These are phyloP conservation scores for Scaptomyza polygonia DNA, from an alignment of 2,888 invertebrate genomes.

Conservation along the genomic window DNA sequence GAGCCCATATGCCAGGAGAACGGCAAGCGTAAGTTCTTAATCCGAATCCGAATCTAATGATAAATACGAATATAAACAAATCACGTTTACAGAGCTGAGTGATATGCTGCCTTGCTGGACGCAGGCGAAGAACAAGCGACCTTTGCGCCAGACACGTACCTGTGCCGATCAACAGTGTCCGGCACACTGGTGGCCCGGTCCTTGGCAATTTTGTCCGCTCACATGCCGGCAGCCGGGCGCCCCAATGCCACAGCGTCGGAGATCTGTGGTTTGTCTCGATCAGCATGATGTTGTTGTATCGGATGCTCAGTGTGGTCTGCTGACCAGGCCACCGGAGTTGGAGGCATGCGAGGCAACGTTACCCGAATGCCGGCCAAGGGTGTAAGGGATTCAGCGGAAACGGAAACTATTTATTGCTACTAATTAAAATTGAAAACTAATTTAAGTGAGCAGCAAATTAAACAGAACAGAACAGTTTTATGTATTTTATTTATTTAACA, in stretches of 20 bases:
- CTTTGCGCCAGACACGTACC: slow-evolving; percentile 87
- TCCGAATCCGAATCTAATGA: not conserved
- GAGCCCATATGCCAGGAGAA: slow-evolving; percentile 85
- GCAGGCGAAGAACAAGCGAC: slow-evolving; percentile 85
- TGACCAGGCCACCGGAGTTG: slow-evolving; percentile 88
- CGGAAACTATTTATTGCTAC: too few relatives aligned
- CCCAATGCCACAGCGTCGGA: slow-evolving; percentile 86
- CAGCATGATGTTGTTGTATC: slow-evolving; percentile 90
- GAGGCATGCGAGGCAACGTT: slow-evolving; percentile 87
- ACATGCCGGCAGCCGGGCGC: slow-evolving; percentile 85
- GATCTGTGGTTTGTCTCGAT: slow-evolving; percentile 92
- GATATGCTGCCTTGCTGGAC: slow-evolving; percentile 87
- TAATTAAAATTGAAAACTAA: slow-evolving; percentile 48
- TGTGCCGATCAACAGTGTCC: slow-evolving; percentile 89
- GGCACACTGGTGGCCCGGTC: slow-evolving; percentile 94
- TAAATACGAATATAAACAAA: not conserved
- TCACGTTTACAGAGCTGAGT: slow-evolving; percentile 85
- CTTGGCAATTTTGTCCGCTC: slow-evolving; percentile 93
- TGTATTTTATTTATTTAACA: slow-evolving; percentile 42
- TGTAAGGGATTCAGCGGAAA: not conserved
- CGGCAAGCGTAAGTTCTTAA: slow-evolving; percentile 84
- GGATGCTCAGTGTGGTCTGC: slow-evolving; percentile 89
- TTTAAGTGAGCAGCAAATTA: slow-evolving; percentile 41
- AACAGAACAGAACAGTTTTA: slow-evolving; percentile 21
- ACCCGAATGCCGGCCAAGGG: slow-evolving; percentile 78